Conservation (phyloP, 1,140 invertebrate species). For the Hydropsyche tenuis region DNA sequence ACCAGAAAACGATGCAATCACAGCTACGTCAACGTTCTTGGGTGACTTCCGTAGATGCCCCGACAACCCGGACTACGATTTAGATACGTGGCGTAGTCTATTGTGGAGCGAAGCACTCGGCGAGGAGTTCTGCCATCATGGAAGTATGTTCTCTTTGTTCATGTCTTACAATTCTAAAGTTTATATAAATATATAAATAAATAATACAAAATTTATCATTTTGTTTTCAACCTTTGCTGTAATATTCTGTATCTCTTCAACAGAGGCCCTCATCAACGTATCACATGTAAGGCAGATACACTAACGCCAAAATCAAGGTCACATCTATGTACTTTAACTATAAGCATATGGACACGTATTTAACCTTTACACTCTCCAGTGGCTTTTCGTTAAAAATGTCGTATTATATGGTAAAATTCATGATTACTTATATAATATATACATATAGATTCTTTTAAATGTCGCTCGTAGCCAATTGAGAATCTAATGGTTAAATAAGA, state of each 20-base stretch:
- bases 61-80: conserved; percentile 71
- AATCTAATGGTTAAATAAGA: conserved; percentile 24
- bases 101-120: conserved; percentile 80
- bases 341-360: conserved; percentile 20
- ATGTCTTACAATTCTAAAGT: conserved; percentile 48
- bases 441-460: too few relatives aligned
- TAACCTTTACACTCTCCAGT: conserved; percentile 17
- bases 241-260: conserved; percentile 29
- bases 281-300: conserved; percentile 25
- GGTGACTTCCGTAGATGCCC: conserved; percentile 78
- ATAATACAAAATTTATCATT: too few relatives aligned
- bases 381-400: background rate
- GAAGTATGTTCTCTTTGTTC: conserved; percentile 59
- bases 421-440: too few relatives aligned
- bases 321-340: conserved; percentile 26
- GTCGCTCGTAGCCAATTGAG: background rate
- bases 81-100: conserved; percentile 77
- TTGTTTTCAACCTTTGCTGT: conserved; percentile 11
- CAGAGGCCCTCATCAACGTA: conserved; percentile 28
- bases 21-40: conserved; percentile 71
- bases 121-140: conserved; percentile 72
- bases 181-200: conserved; percentile 3
- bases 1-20: conserved; percentile 65
- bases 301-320: conserved; percentile 28
- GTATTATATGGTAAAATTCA: background rate